These are phyloP conservation scores for zebrafish (Danio rerio) DNA, from an alignment of 2,113 vertebrate species.

Conservation along the genomic window DNA sequence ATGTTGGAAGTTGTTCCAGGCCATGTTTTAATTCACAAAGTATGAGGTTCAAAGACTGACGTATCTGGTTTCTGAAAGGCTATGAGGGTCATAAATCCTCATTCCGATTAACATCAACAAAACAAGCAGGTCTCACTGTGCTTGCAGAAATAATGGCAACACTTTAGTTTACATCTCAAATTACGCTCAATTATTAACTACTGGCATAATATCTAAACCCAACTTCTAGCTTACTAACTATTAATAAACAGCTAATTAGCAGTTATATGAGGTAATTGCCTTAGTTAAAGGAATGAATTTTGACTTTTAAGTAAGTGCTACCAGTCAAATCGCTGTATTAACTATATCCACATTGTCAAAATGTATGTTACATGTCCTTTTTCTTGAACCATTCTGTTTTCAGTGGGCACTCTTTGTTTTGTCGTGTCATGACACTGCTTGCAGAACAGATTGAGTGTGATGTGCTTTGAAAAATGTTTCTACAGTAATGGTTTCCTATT, in stretches of 20 bases:
- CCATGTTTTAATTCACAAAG: neutral
- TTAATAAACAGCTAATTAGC: no score
- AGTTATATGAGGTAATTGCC: no score
- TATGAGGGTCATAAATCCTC: neutral
- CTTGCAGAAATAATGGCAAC: neutral
- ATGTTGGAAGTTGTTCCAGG: neutral
- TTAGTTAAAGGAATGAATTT: no score
- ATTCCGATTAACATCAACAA: neutral
- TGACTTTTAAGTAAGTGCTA: no score
- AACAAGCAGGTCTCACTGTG: neutral
- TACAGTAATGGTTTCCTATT: neutral
- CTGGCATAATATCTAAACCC: no score
- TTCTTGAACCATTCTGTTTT: neutral
- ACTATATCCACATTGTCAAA: neutral
- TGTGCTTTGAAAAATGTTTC: neutral
- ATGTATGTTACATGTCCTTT: neutral
- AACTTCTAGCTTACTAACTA: no score
- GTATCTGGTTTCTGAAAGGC: neutral
- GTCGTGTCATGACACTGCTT: neutral
- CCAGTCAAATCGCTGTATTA: neutral
- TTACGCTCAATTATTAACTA: no score
- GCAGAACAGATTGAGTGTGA: neutral
- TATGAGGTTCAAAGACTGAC: neutral
- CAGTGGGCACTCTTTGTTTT: neutral
- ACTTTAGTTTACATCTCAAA: no score